phyloP scores from a whole-genome alignment of 1,140 invertebrate genomes.

The Papilio helenus region DNA sequence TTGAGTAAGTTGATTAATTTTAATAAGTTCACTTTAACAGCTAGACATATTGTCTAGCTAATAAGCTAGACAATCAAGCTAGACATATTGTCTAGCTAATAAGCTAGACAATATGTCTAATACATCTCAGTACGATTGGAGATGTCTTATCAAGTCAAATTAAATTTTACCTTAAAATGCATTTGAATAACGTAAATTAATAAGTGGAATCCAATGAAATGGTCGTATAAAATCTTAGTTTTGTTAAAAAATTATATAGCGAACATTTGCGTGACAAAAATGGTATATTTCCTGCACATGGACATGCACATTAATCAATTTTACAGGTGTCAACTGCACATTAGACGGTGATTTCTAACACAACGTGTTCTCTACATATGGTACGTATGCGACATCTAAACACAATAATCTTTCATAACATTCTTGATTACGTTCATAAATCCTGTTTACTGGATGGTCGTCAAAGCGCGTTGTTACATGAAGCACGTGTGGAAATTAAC shows the following conservation, averaged over 20 bases:
- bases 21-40: no score
- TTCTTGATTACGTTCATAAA: conserved; percentile 47
- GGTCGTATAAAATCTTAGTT: not conserved
- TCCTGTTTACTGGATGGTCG: conserved; percentile 44
- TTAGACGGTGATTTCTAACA: conserved; percentile 8
- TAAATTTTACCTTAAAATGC: no score
- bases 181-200: no score
- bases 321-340: conserved; percentile 19
- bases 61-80: no score
- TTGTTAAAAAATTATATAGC: not conserved
- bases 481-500: conserved; percentile 41
- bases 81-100: no score
- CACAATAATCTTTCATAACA: conserved; percentile 35
- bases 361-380: not conserved
- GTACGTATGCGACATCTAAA: not conserved
- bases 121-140: not conserved
- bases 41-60: no score
- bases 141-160: not conserved
- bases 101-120: not conserved
- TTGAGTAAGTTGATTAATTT: not conserved
- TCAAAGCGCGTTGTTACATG: conserved; percentile 34
- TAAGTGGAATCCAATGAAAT: no score
- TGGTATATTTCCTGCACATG: conserved; percentile 11
- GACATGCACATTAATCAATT: conserved; percentile 11
- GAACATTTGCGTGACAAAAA: conserved; percentile 6